phyloP scores from a whole-genome alignment of 2,113 vertebrate species.

The Parus major region DNA sequence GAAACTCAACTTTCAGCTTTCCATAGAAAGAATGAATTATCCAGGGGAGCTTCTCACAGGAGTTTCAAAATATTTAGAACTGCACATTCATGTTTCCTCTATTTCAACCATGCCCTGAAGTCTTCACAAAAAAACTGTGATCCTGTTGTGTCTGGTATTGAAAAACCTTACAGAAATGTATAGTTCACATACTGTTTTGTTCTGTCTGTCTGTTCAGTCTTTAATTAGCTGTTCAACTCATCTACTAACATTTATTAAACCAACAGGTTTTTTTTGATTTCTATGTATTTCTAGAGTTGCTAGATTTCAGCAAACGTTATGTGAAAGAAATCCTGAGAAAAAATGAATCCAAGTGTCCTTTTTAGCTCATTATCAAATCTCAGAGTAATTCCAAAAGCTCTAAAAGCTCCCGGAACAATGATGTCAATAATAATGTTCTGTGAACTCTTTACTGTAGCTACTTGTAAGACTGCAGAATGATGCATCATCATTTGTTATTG shows the following conservation, averaged over 20 bases:
- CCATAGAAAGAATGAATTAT: background rate
- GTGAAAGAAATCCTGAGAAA: background rate
- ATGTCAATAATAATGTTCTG: background rate
- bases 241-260: background rate
- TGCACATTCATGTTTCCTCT: background rate
- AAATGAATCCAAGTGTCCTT: background rate
- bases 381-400: background rate
- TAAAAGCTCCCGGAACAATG: background rate
- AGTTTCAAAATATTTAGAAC: background rate
- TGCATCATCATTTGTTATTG: background rate
- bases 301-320: background rate
- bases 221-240: background rate
- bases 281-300: background rate
- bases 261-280: background rate
- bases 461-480: background rate
- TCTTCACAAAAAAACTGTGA: background rate
- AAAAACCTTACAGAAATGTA: background rate
- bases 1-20: background rate
- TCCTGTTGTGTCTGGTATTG: background rate
- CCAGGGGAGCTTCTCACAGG: background rate
- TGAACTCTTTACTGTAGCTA: background rate
- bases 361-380: background rate
- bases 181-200: background rate
- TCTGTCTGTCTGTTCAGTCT: background rate
- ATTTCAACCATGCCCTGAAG: background rate